Conservation (phyloP, 2,797 vertebrate genomes). For the Sebastes alutus region DNA sequence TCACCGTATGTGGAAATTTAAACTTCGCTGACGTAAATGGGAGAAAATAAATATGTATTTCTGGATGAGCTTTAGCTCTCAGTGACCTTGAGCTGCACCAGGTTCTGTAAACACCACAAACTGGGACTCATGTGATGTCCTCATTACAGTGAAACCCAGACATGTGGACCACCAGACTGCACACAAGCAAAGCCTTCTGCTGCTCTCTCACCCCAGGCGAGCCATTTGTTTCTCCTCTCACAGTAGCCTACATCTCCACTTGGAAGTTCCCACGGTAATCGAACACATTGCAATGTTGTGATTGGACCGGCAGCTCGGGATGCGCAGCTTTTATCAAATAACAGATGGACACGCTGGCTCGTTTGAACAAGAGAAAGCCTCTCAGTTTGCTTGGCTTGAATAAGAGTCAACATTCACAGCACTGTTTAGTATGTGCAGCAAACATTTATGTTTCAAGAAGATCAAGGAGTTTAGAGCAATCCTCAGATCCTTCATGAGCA, state of each 20-base stretch:
- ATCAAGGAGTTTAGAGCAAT: neutral
- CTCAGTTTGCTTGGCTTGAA: conserved; percentile 14
- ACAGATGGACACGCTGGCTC: conserved; percentile 42
- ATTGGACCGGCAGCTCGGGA: conserved; percentile 25
- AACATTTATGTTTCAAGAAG: conserved; percentile 34
- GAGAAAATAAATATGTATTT: conserved; percentile 1
- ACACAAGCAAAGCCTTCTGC: conserved; percentile 69
- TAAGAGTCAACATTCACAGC: conserved; percentile 37
- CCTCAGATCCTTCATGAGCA: neutral
- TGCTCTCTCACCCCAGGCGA: conserved; percentile 56
- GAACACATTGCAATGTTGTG: conserved; percentile 37
- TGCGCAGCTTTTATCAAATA: conserved; percentile 40
- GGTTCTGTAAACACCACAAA: conserved; percentile 53
- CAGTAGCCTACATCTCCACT: conserved; percentile 35
- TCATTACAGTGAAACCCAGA: conserved; percentile 53
- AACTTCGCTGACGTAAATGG: neutral
- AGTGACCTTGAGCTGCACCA: conserved; percentile 47
- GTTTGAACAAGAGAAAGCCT: conserved; percentile 20
- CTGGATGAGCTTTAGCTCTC: conserved; percentile 10
- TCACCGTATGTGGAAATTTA: neutral
- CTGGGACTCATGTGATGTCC: conserved; percentile 51
- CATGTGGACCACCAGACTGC: conserved; percentile 60
- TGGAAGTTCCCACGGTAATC: conserved; percentile 28
- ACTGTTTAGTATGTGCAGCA: conserved; percentile 32
- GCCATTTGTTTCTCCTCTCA: conserved; percentile 61